Percentiles rank a stretch among this genome's conserved stretches.
Conservation (phyloP, 2,888 invertebrate species). For the Catonia carolina region DNA sequence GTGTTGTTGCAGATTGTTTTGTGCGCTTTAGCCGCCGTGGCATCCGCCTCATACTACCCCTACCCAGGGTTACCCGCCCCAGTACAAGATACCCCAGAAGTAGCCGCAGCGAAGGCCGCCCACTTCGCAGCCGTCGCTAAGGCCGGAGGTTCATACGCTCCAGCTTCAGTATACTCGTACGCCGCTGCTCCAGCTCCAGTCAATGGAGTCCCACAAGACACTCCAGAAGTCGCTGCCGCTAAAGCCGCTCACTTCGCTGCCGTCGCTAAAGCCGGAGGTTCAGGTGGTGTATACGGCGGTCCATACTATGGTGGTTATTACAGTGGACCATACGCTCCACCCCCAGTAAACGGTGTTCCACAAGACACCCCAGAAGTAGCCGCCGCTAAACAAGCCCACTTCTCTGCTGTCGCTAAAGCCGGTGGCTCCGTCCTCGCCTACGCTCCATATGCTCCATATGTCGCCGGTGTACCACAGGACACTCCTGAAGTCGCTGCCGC, state of each 20-base stretch:
- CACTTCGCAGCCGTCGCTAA: conserved; percentile 30
- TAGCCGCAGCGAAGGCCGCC: conserved; percentile 33
- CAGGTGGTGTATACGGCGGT: conserved; percentile 17
- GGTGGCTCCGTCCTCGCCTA: conserved; percentile 24
- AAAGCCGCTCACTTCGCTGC: conserved; percentile 27
- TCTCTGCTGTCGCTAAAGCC: conserved; percentile 2
- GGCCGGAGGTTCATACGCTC: conserved; percentile 2
- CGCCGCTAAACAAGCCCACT: conserved; percentile 31
- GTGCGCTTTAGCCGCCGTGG: conserved; percentile 1
- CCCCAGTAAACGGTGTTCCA: not conserved
- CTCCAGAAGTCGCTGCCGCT: conserved; percentile 31
- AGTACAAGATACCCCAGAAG: conserved; percentile 31
- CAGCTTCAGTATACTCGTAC: conserved; percentile 1
- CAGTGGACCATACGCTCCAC: not conserved
- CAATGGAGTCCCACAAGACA: conserved; percentile 20
- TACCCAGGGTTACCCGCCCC: conserved; percentile 1
- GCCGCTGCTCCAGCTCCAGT: conserved; percentile 9
- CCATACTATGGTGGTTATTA: conserved; percentile 26
- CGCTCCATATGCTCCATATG: conserved; percentile 27
- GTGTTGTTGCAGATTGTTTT: conserved; percentile 7
- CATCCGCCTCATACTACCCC: not conserved
- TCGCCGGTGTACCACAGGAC: conserved; percentile 28
- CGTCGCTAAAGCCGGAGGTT: conserved; percentile 26
- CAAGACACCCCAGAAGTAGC: conserved; percentile 30
- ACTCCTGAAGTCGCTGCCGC: conserved; percentile 33